Conservation (phyloP, 1,140 invertebrate genomes). For the Stegodyphus dumicola region DNA sequence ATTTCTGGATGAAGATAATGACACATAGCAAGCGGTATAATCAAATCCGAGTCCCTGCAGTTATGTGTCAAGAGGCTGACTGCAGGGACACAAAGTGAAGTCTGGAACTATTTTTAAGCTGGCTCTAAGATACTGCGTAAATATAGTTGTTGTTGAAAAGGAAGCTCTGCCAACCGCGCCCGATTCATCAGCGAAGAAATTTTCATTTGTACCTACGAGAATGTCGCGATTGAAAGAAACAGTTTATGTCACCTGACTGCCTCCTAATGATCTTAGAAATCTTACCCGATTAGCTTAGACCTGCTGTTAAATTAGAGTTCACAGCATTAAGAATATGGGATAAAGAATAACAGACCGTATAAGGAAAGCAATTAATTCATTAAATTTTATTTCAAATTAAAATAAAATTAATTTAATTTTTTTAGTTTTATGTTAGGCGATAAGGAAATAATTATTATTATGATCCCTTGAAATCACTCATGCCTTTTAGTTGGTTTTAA, state of each 20-base stretch:
- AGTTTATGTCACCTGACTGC: neutral
- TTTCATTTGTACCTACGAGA: constrained; percentile 11
- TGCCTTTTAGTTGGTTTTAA: too few relatives aligned
- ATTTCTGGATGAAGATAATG: neutral
- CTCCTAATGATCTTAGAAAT: neutral
- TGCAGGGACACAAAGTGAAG: constrained; percentile 9
- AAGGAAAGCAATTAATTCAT: too few relatives aligned
- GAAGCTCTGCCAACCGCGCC: constrained; percentile 21
- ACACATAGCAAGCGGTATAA: neutral
- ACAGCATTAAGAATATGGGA: too few relatives aligned
- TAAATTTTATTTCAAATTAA: too few relatives aligned
- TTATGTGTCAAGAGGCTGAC: constrained; percentile 16
- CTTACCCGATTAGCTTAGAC: constrained; percentile 11
- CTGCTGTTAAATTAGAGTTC: too few relatives aligned
- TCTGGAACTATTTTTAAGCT: constrained; percentile 51
- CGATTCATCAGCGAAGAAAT: constrained; percentile 15
- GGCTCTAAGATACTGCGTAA: constrained; percentile 28
- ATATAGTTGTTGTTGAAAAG: constrained; percentile 30
- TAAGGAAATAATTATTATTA: too few relatives aligned
- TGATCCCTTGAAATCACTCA: too few relatives aligned
- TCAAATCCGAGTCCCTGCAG: constrained; percentile 13
- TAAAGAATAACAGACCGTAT: too few relatives aligned
- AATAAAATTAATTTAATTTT: too few relatives aligned
- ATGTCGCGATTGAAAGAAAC: too few relatives aligned
- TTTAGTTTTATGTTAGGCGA: too few relatives aligned